Evolutionary conservation across 2,113 vertebrate species (phyloP), one percentile per base, ranked within the genome.

Genomic region (Empidonax traillii): DNA sequence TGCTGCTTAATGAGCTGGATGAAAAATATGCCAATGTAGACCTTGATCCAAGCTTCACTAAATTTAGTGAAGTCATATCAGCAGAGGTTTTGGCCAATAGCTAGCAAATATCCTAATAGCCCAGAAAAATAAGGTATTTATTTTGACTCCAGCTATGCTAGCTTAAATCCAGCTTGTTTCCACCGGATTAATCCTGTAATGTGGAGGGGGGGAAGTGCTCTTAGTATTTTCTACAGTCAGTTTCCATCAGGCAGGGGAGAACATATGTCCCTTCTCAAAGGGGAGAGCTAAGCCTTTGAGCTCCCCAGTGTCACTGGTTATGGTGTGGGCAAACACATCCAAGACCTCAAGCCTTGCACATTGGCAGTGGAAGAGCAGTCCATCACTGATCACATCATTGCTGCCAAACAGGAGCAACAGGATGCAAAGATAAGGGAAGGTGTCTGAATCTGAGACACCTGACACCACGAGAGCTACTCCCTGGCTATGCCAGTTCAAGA

Each of bases 1-100:
- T 93, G 73, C 83, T 94, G 83, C 49, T 85, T 89, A 96, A 91
- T 84, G 61, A 96, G 92, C 79, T 89, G 37, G 33, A 77, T 88
- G 75, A 94, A 93, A 95, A 90, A 94, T 73, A 80, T 15, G 44
- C 74, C 78, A 74, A 21, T 35, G 43, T 63, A 96, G 82, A 93
- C 59, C 55, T 74, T 71, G 75, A 94, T 69, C 75, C 77, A 79
- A 85, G 51, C 71, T 83, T 76, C 35, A n/a, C 47, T 67, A 56
- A 86, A 77, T 88, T 61, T 80, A 56, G 47, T 66, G 33, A 72
- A 96, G 55, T 59, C 46, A 10, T 51, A 90, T 23, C 63, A 85
- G 62, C 81, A 91, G 49, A 73, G 21, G 31, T 62, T 59, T 93
- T 80, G 39, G 46, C n/a, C 74, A 82, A 82, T 22, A 91, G 51